A percentile compares a stretch with the other conserved stretches of the same genome.
phyloP scores from a whole-genome alignment of 2,888 invertebrate genomes.

The Protonemura montana region DNA sequence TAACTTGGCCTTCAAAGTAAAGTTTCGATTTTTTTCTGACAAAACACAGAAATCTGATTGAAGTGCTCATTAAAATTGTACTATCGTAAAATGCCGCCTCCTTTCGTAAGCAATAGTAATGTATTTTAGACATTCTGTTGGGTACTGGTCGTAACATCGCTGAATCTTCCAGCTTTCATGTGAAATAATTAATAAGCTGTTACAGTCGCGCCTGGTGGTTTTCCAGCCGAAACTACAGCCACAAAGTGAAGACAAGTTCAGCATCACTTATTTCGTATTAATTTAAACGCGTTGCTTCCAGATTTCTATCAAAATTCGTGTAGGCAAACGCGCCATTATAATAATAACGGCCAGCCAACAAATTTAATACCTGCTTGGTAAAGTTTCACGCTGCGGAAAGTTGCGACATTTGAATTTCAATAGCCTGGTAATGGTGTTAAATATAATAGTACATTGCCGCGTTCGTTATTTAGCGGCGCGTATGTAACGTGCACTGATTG shows the following conservation, averaged over 20 bases:
- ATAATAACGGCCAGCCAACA: not conserved
- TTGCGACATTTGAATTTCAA: conserved; percentile 4
- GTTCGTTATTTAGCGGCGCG: not conserved
- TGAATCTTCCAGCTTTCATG: no score
- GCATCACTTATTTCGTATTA: not conserved
- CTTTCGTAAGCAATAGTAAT: no score
- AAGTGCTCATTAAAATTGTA: no score
- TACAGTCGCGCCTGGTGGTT: not conserved
- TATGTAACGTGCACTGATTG: not conserved
- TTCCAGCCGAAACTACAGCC: not conserved
- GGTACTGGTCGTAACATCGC: no score
- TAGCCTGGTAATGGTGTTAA: not conserved
- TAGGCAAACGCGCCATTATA: not conserved
- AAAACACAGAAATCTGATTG: no score
- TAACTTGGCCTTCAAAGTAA: no score
- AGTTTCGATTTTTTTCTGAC: no score
- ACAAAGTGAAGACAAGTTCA: not conserved
- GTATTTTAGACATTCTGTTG: no score
- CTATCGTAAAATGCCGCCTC: no score
- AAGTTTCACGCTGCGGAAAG: not conserved
- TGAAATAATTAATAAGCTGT: no score
- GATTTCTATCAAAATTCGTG: not conserved
- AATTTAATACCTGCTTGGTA: not conserved
- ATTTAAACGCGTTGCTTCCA: not conserved
- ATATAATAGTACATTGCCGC: not conserved